Evolutionary conservation across 2,797 vertebrate genomes (phyloP).

Genomic region (Urophycis tenuis): DNA sequence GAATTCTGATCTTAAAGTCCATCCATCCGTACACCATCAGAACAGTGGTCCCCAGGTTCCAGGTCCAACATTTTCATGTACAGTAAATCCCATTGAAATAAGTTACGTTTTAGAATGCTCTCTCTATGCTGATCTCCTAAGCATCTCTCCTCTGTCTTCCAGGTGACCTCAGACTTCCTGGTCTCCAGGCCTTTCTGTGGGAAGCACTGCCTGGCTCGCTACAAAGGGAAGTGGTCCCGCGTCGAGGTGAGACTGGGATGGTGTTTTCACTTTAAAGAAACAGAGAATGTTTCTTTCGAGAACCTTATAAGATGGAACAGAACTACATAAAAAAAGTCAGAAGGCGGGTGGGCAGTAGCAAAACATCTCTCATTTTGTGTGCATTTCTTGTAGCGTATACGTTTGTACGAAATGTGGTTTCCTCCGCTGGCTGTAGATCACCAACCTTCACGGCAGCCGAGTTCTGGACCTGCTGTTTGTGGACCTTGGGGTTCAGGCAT

Average conservation of each 20-base stretch:
- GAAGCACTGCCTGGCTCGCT: conserved; percentile 85
- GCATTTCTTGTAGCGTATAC: not conserved
- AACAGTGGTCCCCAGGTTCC: too few species aligned
- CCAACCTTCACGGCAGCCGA: conserved; percentile 86
- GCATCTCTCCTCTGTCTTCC: conserved; percentile 32
- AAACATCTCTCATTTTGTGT: not conserved
- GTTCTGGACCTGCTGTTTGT: conserved; percentile 88
- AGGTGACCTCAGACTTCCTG: conserved; percentile 80
- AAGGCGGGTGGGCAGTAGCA: too few species aligned
- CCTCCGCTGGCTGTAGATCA: conserved; percentile 72
- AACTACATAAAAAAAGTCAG: too few species aligned
- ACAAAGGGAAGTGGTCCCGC: conserved; percentile 91
- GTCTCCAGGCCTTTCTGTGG: conserved; percentile 89
- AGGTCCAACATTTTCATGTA: too few species aligned
- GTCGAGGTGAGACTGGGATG: conserved; percentile 79
- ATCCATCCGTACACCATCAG: too few species aligned
- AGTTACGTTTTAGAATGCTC: not conserved
- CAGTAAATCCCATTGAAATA: not conserved
- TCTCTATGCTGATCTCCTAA: too few species aligned
- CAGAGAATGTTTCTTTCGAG: not conserved
- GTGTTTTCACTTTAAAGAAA: not conserved
- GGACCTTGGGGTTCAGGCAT: conserved; percentile 83
- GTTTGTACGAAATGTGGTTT: too few species aligned
- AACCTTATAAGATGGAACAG: not conserved
- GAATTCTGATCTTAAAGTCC: too few species aligned